Base-by-base conservation (phyloP, 1,140 invertebrate species). In the Parapsyche elsis region DNA sequence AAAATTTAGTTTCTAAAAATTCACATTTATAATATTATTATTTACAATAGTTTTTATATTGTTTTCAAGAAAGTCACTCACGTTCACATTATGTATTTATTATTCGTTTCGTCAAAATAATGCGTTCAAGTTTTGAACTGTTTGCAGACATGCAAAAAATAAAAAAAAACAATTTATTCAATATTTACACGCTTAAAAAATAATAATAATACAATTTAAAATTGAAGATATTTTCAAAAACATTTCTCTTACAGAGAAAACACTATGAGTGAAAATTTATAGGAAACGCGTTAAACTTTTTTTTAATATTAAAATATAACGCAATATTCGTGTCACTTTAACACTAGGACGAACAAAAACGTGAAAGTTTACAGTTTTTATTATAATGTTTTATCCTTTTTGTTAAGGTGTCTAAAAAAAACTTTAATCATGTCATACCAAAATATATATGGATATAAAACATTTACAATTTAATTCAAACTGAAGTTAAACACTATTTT, bases 1-100 rank as follows among this genome's bases (percentile, higher is more conserved):
- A 73, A 53, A 73, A 73, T 23, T 46, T 46, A 45, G 46, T 45
- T 16, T 53, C 71, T 73, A 46, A 16, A 73, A 67, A 46, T 73
- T 73, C 46, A 73, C 46, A 73, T 73, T 45, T 53, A 67, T 23
- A 46, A 53, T 53, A 53, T 5, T 53, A 53, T 53, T 53, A 53
- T 53, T 53, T 53, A 53, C 49, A 53, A 53, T 53, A 53, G 16
- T 53, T 38, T 38, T 38, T 38, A 38, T 38, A 4, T 4, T 38
- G 1, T 38, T 4, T 38, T 38, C 7, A 38, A 38, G 30, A 38
- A 38, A 38, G 30, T 38, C 30, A 38, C 30, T 38, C 30, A 38
- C 30, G 30, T 38, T 38, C 30, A 38, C 30, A 38, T 38, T n/a
- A n/a, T n/a, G n/a, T n/a, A 7, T 7, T 38, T 38, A 38, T 38